Base-by-base conservation (phyloP, 2,797 vertebrate species). In the Malurus splendens region DNA sequence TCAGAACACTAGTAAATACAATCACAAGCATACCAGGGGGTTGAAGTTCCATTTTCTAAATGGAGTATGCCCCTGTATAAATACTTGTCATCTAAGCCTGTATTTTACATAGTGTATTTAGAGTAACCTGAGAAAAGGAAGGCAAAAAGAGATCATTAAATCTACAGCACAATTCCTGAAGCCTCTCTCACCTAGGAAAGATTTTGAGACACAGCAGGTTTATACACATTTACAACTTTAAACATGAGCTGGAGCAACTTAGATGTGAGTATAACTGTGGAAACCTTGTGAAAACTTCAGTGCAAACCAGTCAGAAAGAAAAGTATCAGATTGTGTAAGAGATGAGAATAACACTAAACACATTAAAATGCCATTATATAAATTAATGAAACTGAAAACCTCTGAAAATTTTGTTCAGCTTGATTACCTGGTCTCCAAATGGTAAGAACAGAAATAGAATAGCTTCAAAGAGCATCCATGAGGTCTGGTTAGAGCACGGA, bases 251-350 rank as follows among this genome's bases (percentile, higher is more conserved):
- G 36, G 28, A 87, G 41, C 2, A 22, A 36, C 18, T 64, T 45
- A 9, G 4, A 64, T 6, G 3, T 0, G 1, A 47, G 16, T 3
- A 7, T 44, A 80, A n/a, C 24, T 39, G 20, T 7, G 20, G 15
- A 23, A 18, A 54, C 27, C 9, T 61, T 38, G 18, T 16, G n/a
- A 42, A 75, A 90, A 60, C 5, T 47, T 86, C 55, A 41, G 9
- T 0, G 0, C 30, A 61, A 36, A 50, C 27, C 7, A 72, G 23
- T 36, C 27, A 65, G 54, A 87, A 75, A 83, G 14, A 7, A 25
- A 42, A 20, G 8, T 30, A 32, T 38, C 18, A 73, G 11, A 12
- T 12, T 66, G 28, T 4, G 1, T 18, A 51, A 86, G 39, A 83
- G 30, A 30, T 13, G 3, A 59, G 25, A 59, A n/a, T 48, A 56